These are phyloP conservation scores for Carcinoscorpius rotundicauda DNA, from an alignment of 1,140 invertebrate genomes.

Conservation along the genomic window DNA sequence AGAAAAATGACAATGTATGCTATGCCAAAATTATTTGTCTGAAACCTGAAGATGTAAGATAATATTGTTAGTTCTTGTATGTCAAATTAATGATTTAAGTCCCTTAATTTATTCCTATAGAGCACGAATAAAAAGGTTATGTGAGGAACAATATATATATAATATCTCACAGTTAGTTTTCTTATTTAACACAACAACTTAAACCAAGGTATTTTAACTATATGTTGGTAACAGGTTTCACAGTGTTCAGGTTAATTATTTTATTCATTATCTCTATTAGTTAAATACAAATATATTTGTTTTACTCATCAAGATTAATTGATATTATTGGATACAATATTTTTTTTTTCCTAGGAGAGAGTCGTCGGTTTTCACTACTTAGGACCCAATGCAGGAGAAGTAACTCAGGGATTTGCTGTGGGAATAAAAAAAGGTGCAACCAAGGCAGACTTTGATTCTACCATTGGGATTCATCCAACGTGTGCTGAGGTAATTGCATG, in stretches of 20 bases:
- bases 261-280: no score
- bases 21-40: conserved; percentile 51
- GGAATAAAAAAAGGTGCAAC: conserved; percentile 65
- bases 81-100: neutral
- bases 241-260: no score
- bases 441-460: conserved; percentile 73
- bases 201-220: no score
- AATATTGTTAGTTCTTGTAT: neutral
- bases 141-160: no score
- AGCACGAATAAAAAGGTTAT: no score
- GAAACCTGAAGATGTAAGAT: conserved; percentile 39
- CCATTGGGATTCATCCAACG: conserved; percentile 95
- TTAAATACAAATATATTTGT: no score
- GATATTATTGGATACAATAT: no score
- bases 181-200: no score
- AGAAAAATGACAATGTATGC: conserved; percentile 46
- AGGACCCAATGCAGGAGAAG: conserved; percentile 91
- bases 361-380: conserved; percentile 91
- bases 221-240: no score
- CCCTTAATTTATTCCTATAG: conserved; percentile 16
- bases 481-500: conserved; percentile 57
- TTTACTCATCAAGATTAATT: no score
- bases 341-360: conserved; percentile 42
- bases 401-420: conserved; percentile 86
- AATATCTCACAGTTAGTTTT: no score